Conservation (phyloP, 2,113 vertebrate species). For the Trogon surrucura region DNA sequence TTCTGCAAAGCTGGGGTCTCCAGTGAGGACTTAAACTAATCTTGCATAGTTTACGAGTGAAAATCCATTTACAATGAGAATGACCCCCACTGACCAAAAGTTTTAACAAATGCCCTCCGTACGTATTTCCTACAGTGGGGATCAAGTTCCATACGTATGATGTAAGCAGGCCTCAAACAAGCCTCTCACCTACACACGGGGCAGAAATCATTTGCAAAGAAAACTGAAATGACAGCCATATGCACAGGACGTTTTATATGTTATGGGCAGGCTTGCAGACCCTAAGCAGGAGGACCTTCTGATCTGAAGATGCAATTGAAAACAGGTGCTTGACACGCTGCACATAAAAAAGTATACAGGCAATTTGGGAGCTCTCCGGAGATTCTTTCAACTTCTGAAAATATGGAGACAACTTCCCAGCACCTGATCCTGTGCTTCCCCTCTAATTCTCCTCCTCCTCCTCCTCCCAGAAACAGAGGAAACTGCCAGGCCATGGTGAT, state of each 20-base stretch:
- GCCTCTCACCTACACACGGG: conserved; percentile 64
- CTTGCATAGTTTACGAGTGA: conserved; percentile 74
- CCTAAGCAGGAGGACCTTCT: conserved; percentile 63
- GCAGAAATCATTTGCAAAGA: conserved; percentile 76
- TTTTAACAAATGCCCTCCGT: conserved; percentile 70
- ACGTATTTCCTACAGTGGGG: conserved; percentile 65
- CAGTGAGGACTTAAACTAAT: conserved; percentile 73
- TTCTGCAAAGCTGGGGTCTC: conserved; percentile 60
- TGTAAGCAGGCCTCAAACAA: conserved; percentile 72
- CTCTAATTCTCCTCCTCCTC: neutral
- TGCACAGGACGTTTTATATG: conserved; percentile 64
- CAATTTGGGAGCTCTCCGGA: conserved; percentile 69
- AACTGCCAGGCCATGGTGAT: conserved; percentile 44
- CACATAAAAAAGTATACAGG: conserved; percentile 72
- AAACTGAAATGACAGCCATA: conserved; percentile 73
- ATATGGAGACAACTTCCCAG: conserved; percentile 68
- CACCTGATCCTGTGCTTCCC: neutral
- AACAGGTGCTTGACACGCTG: conserved; percentile 72
- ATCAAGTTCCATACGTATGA: conserved; percentile 76
- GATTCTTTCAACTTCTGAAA: conserved; percentile 73
- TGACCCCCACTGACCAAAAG: conserved; percentile 69
- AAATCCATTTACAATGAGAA: conserved; percentile 77
- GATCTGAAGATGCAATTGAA: conserved; percentile 78
- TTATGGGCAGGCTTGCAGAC: conserved; percentile 21
- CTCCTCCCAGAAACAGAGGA: conserved; percentile 19